Base-by-base conservation (phyloP, 2,888 invertebrate genomes). In the Saturnia pavonia region DNA sequence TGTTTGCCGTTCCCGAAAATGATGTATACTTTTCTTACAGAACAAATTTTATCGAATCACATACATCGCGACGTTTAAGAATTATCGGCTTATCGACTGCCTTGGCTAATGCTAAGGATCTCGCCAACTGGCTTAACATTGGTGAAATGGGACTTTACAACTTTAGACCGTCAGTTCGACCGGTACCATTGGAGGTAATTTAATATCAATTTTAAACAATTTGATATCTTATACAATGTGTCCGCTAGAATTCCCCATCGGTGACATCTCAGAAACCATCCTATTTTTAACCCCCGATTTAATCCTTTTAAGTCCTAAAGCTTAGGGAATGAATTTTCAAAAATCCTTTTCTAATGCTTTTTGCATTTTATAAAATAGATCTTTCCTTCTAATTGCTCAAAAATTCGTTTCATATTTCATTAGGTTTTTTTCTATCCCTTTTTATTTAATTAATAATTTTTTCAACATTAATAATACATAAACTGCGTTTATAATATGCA, bases 61-160 rank as follows among this genome's bases (percentile, higher is more conserved):
- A 98, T 82, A 99, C 98, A 0, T 95, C 96, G 11, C 95, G 96
- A 65, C 95, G 96, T 19, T 95, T 99, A 14, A 95, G 99, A 25
- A 96, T 99, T 68, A 96, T 99, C 63, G 99, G 99, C 0, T 92
- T 99, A 9, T 99, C 99, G 0, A 99, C 99, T 0, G 99, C 99
- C 0, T 94, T 99, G 75, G 99, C 99, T 0, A 99, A 99, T 91
- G 99, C 99, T 1, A 96, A 97, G 66, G 99, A 99, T 88, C 94
- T 99, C 43, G 99, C 98, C 16, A 97, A 98, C 87, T 99, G 99
- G 99, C 94, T 99, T 34, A 97, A 97, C 69, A 99, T 99, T 54
- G 95, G 96, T 12, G 95, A 94, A 94, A 96, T 97, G 94, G 99
- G 99, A 0, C 94, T 99, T 42, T 99, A 97, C 91, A 99, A 99